phyloP scores from a whole-genome alignment of 2,888 invertebrate genomes.

The Dexiosoma caninum region DNA sequence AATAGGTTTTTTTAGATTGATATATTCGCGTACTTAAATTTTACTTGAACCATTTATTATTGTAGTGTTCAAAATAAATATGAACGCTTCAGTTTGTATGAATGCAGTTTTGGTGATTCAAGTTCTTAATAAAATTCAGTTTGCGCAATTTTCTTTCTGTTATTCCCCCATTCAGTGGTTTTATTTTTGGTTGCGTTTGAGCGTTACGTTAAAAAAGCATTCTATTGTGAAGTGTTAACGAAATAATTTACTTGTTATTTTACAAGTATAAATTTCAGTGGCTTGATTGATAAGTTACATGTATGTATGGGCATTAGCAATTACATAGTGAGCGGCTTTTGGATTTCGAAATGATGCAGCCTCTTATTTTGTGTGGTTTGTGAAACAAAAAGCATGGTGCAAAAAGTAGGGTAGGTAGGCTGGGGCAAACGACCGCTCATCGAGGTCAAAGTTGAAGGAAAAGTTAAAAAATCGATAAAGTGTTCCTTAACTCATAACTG shows the following conservation, averaged over 20 bases:
- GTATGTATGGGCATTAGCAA: too few relatives aligned
- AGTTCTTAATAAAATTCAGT: constrained; percentile 35
- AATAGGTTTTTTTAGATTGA: neutral
- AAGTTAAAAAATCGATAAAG: too few relatives aligned
- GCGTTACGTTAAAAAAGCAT: constrained; percentile 22
- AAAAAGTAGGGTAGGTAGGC: too few relatives aligned
- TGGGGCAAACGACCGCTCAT: too few relatives aligned
- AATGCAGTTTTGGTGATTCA: neutral
- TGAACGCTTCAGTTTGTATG: neutral
- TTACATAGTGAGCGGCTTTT: too few relatives aligned
- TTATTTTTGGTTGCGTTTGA: neutral
- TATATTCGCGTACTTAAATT: neutral
- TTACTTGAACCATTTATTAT: neutral
- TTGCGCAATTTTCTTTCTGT: neutral
- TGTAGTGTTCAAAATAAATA: neutral
- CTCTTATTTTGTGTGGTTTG: too few relatives aligned
- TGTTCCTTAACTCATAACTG: too few relatives aligned
- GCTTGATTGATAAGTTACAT: neutral
- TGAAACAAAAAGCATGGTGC: too few relatives aligned
- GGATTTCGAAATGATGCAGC: too few relatives aligned
- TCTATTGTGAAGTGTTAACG: constrained; percentile 42
- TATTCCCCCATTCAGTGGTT: neutral
- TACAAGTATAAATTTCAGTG: neutral
- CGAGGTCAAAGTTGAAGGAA: too few relatives aligned
- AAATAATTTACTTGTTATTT: constrained; percentile 40